Evolutionary conservation across 2,797 vertebrate genomes (phyloP).

Genomic region (Catostomus latipinnis): DNA sequence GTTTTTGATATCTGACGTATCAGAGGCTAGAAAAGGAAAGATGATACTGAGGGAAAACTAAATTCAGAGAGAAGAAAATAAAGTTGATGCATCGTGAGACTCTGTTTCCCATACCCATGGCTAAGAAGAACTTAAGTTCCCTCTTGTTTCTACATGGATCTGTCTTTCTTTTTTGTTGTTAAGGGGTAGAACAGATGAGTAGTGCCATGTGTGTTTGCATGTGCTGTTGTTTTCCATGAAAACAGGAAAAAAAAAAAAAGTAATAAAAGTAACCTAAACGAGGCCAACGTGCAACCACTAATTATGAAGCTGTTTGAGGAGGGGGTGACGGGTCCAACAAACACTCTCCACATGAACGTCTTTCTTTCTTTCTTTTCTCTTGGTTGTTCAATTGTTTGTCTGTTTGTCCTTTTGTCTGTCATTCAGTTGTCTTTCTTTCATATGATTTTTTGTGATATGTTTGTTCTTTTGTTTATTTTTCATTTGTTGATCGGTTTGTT

Average conservation of each 20-base stretch:
- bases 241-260: slow-evolving; percentile 29
- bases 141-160: neutral
- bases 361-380: neutral
- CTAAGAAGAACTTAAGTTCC: neutral
- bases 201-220: slow-evolving; percentile 59
- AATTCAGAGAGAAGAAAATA: slow-evolving; percentile 8
- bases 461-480: neutral
- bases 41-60: slow-evolving; percentile 13
- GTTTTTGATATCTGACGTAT: slow-evolving; percentile 33
- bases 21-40: slow-evolving; percentile 5
- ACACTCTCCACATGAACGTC: slow-evolving; percentile 29
- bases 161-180: slow-evolving; percentile 20
- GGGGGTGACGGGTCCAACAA: slow-evolving; percentile 9
- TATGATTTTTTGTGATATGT: neutral
- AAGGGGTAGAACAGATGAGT: slow-evolving; percentile 44
- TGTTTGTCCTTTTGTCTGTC: neutral
- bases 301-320: slow-evolving; percentile 53
- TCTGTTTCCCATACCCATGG: slow-evolving; percentile 6
- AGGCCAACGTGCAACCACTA: slow-evolving; percentile 54
- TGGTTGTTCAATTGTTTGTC: neutral
- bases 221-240: slow-evolving; percentile 55
- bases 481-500: neutral
- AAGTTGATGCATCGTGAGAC: neutral
- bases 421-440: neutral
- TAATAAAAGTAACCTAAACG: slow-evolving; percentile 59